phyloP scores from a whole-genome alignment of 2,797 vertebrate species.

The Sebastes steindachneri region DNA sequence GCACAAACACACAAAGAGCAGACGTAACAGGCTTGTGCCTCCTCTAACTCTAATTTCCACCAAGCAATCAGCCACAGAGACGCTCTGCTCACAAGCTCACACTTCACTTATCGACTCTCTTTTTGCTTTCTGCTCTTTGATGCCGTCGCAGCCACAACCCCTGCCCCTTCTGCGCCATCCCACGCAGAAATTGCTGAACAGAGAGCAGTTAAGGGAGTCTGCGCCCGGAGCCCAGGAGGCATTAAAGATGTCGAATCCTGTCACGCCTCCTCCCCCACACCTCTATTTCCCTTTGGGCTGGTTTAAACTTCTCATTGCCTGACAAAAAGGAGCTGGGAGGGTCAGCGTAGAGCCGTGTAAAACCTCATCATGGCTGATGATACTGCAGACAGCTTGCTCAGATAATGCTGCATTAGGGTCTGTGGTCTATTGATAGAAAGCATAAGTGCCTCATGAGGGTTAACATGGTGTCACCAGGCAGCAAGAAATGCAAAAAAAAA shows the following conservation, averaged over 20 bases:
- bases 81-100: constrained; percentile 27
- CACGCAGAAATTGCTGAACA: constrained; percentile 45
- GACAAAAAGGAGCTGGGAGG: constrained; percentile 23
- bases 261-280: constrained; percentile 15
- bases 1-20: constrained; percentile 6
- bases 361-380: background rate
- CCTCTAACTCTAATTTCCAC: constrained; percentile 30
- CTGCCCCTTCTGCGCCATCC: constrained; percentile 41
- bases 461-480: background rate
- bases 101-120: constrained; percentile 52
- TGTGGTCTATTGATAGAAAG: background rate
- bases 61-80: constrained; percentile 40
- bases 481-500: background rate
- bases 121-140: constrained; percentile 49
- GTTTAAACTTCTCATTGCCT: constrained; percentile 21
- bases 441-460: background rate
- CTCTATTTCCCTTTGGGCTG: constrained; percentile 24
- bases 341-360: background rate
- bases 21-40: constrained; percentile 3
- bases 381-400: background rate
- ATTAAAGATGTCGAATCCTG: constrained; percentile 68
- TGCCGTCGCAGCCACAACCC: constrained; percentile 37
- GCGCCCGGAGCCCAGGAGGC: constrained; percentile 29
- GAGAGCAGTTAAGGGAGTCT: constrained; percentile 42
- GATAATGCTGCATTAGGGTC: background rate